A percentile compares a stretch with the other conserved stretches of the same genome.
phyloP scores from a whole-genome alignment of 2,113 vertebrate species.

The Circaetus gallicus region DNA sequence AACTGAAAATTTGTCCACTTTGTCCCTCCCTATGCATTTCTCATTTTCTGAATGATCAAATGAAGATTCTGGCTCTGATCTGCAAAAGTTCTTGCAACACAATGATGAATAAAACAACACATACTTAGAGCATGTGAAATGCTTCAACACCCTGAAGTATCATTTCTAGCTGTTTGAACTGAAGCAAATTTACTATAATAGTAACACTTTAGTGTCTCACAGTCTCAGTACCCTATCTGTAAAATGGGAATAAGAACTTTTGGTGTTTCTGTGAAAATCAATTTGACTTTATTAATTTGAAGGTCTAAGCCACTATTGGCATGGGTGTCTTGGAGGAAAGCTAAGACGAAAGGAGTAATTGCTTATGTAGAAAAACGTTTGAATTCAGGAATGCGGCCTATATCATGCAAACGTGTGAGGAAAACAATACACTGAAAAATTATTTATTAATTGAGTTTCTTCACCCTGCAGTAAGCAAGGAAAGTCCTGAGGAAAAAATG shows the following conservation, averaged over 20 bases:
- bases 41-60: not conserved
- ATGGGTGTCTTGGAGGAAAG: not conserved
- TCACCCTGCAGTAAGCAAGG: not conserved
- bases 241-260: not conserved
- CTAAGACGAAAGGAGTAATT: not conserved
- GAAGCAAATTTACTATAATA: not conserved
- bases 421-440: not conserved
- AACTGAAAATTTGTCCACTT: not conserved
- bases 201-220: not conserved
- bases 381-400: not conserved
- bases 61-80: not conserved
- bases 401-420: not conserved
- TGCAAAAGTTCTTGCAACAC: not conserved
- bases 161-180: not conserved
- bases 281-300: not conserved
- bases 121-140: not conserved
- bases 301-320: not conserved
- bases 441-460: not conserved
- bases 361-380: not conserved
- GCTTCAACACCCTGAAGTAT: not conserved
- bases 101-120: not conserved
- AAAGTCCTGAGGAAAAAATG: not conserved
- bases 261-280: not conserved
- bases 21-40: not conserved
- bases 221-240: not conserved